phyloP scores from a whole-genome alignment of 2,113 vertebrate species.

The Macrotus californicus region DNA sequence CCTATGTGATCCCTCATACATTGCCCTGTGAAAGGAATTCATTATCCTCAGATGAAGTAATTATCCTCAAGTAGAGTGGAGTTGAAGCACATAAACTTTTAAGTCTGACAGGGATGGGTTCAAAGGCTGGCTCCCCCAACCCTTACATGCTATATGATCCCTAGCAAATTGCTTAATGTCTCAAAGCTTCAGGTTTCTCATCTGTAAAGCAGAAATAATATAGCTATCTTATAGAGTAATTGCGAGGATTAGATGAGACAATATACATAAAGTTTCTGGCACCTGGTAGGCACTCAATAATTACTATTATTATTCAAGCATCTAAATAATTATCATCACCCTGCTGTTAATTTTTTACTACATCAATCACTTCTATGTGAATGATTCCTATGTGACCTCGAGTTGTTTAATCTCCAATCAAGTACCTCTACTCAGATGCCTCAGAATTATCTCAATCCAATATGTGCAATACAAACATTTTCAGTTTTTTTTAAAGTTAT shows the following conservation, averaged over 20 bases:
- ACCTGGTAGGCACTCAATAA: slow-evolving; percentile 15
- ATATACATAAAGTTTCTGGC: slow-evolving; percentile 2
- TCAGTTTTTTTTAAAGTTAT: not conserved
- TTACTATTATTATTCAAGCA: slow-evolving; percentile 52
- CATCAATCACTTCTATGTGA: slow-evolving; percentile 1
- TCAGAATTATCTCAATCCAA: slow-evolving; percentile 28
- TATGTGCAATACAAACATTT: not conserved
- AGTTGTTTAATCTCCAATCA: slow-evolving; percentile 22
- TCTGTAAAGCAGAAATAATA: slow-evolving; percentile 57
- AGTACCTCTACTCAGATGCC: not conserved
- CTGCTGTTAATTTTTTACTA: slow-evolving; percentile 26
- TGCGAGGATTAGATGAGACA: slow-evolving; percentile 23
- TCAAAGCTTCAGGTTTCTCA: slow-evolving; percentile 53
- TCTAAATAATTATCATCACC: slow-evolving; percentile 49
- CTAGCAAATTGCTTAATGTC: slow-evolving; percentile 61
- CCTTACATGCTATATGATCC: slow-evolving; percentile 52
- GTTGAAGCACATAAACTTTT: slow-evolving; percentile 60
- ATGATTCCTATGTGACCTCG: slow-evolving; percentile 21
- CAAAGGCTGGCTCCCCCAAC: slow-evolving; percentile 32
- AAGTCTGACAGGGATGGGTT: slow-evolving; percentile 48
- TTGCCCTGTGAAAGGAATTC: slow-evolving; percentile 55
- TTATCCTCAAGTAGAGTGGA: slow-evolving; percentile 56
- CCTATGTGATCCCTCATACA: slow-evolving; percentile 34
- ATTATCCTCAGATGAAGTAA: slow-evolving; percentile 61
- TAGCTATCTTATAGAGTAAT: slow-evolving; percentile 31